These are phyloP conservation scores for Agelas oroides DNA, from an alignment of 37 sponge, comb jelly and placozoan genomes.

Conservation along the genomic window DNA sequence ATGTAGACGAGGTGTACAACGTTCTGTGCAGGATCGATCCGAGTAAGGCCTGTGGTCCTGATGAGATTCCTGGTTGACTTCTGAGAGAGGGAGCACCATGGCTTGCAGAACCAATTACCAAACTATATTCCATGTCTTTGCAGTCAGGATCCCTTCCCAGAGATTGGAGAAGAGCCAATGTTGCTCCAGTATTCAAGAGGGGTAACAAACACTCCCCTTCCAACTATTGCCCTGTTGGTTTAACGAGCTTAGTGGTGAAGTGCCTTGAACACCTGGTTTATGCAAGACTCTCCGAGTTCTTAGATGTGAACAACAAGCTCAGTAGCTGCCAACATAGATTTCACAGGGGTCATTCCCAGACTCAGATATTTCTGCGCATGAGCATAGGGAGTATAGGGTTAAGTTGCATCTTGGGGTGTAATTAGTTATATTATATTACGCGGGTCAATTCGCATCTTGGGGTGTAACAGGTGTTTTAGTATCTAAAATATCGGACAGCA, in stretches of 20 bases:
- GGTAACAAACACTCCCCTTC: constrained; percentile 38
- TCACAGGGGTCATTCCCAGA: constrained; percentile 11
- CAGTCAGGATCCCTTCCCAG: constrained; percentile 13
- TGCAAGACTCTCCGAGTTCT: background rate
- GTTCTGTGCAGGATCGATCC: constrained; percentile 27
- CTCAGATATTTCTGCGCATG: background rate
- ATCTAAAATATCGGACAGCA: no score
- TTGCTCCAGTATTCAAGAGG: constrained; percentile 46
- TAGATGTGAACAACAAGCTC: background rate
- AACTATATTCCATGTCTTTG: constrained; percentile 18
- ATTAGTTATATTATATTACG: no score
- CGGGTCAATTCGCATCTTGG: no score
- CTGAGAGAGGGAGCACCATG: constrained; percentile 22
- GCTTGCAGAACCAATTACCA: constrained; percentile 19
- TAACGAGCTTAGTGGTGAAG: constrained; percentile 1
- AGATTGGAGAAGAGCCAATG: constrained; percentile 41
- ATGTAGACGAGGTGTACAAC: background rate
- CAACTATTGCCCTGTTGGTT: constrained; percentile 27
- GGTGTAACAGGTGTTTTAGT: no score
- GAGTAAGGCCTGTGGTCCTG: constrained; percentile 43
- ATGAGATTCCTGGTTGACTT: constrained; percentile 36
- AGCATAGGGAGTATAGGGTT: no score
- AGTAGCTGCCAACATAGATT: constrained; percentile 1
- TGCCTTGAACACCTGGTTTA: background rate
- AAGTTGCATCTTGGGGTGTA: no score